Base-by-base conservation (phyloP, 1,140 invertebrate species). In the Pemphigus obesinymphae region DNA sequence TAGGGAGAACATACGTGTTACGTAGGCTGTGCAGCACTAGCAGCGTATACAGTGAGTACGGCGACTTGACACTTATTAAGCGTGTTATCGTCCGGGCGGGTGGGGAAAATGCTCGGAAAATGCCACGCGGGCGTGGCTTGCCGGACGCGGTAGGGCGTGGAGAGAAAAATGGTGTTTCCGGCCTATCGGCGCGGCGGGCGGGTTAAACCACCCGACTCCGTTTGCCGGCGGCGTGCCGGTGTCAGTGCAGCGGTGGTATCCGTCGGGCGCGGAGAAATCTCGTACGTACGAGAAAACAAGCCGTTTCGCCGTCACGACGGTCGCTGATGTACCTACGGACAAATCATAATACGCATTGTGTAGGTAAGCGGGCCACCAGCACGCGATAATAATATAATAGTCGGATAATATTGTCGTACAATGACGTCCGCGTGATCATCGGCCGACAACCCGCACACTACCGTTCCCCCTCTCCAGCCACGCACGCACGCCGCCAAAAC, bases 131-230 rank as follows among this genome's bases (percentile, higher is more conserved):
- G 75, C 37, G 75, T 55, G 23, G 75, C 75, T 58, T 29, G 15
- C 45, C 66, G 48, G n/a, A 34, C 53, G 29, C 48, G 48, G 29
- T 4, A 23, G 75, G 70, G 50, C 50, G 50, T 58, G 75, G 13
- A 61, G 34, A 76, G 37, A 80, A 80, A 80, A 61, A 61, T 43
- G 75, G 37, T 26, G 75, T 43, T 80, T 80, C 55, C 55, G 75
- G 37, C 75, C 75, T 80, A 80, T 80, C 73, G 31, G 11, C 15
- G 17, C 37, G n/a, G n/a, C 23, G 13, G 8, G 55, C 29, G 29
- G 20, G 7, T 66, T 2, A 31, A 17, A n/a, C 26, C 15, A 70
- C 29, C 0, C 40, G 23, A 20, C 23, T 13, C 10, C 15, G 13
- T n/a, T 8, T 17, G 23, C 2, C 5, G 26, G 8, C 0, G 15